Evolutionary conservation across 2,113 vertebrate genomes (phyloP).

Genomic region (Blennius ocellaris): DNA sequence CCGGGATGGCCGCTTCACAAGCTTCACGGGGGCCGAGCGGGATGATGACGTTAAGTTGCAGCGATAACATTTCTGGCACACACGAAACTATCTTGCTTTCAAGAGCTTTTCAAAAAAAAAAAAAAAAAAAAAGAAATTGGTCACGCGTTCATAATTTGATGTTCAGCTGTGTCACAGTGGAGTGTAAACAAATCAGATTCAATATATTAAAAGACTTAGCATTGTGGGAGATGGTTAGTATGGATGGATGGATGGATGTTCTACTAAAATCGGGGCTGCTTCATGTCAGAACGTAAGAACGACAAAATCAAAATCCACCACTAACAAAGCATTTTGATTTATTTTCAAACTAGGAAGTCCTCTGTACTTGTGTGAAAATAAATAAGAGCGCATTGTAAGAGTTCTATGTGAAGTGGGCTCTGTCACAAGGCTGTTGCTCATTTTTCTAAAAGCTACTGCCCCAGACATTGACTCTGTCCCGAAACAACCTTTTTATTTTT

Average conservation of each 20-base stretch:
- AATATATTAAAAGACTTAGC: too few relatives aligned
- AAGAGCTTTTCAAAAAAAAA: too few relatives aligned
- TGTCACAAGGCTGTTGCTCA: not conserved
- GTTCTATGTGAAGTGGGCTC: not conserved
- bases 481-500: not conserved
- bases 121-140: too few relatives aligned
- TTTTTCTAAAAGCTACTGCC: not conserved
- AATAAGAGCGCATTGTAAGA: not conserved
- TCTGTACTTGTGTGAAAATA: not conserved
- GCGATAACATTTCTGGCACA: too few relatives aligned
- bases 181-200: too few relatives aligned
- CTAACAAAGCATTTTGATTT: not conserved
- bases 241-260: too few relatives aligned
- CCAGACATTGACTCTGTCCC: conserved; percentile 8
- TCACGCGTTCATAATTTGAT: too few relatives aligned
- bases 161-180: too few relatives aligned
- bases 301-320: not conserved
- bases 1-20: conserved; percentile 36
- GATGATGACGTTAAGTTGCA: not conserved
- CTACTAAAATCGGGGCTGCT: not conserved
- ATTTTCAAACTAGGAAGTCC: not conserved
- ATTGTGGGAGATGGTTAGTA: too few relatives aligned
- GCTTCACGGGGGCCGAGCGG: conserved; percentile 31
- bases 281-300: not conserved
- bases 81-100: too few relatives aligned